A percentile compares a stretch with the other conserved stretches of the same genome.
These are phyloP conservation scores for Pomatostomus ruficeps DNA, from an alignment of 2,113 vertebrate species.

Conservation along the genomic window DNA sequence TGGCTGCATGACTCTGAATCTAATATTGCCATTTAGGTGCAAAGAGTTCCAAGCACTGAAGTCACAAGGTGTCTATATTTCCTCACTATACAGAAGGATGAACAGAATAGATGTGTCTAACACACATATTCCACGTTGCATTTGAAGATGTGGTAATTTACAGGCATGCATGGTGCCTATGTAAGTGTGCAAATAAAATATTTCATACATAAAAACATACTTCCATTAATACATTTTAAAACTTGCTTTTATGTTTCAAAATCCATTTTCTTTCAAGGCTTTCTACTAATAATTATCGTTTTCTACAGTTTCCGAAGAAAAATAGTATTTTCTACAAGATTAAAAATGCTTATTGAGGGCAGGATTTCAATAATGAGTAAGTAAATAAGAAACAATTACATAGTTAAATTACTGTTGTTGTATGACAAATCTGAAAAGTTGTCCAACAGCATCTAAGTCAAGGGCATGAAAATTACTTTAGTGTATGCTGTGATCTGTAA, in stretches of 20 bases:
- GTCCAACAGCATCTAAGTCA: background rate
- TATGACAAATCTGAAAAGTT: background rate
- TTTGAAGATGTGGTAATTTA: background rate
- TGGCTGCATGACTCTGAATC: background rate
- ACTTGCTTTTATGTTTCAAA: background rate
- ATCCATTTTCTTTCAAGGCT: background rate
- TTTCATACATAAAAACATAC: background rate
- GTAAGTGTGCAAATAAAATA: background rate
- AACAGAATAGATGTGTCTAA: background rate
- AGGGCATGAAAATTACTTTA: background rate
- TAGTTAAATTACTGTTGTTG: background rate
- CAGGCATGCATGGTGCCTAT: accelerated
- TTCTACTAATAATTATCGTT: background rate
- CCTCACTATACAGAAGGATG: background rate
- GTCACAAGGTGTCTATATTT: background rate
- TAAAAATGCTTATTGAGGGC: background rate
- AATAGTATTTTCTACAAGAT: background rate
- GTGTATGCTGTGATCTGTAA: background rate
- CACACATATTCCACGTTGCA: background rate
- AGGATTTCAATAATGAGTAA: background rate
- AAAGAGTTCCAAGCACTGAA: background rate
- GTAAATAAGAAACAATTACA: background rate
- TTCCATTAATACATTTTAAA: background rate
- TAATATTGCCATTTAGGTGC: background rate
- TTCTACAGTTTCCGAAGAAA: background rate